Evolutionary conservation across 2,888 invertebrate species (phyloP), one percentile per base, ranked within the genome.

Genomic region (Drosophila picticornis): DNA sequence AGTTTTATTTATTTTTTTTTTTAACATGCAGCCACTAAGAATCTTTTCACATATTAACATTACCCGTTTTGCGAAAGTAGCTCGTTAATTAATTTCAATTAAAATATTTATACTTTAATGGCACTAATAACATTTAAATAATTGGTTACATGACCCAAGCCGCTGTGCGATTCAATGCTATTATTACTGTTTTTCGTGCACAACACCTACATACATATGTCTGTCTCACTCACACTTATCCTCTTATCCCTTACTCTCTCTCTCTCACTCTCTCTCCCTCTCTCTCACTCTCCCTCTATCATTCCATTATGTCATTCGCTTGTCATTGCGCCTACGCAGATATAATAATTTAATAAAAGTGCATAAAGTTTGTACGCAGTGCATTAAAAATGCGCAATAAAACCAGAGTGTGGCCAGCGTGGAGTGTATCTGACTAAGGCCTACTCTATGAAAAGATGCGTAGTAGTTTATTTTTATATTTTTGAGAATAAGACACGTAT

Each of bases 1-100:
- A 31, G 4, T 22, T n/a, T 9, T 38, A 9, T 25, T 27, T 11
- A 48, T 55, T 36, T 51, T 40, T 40, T 50, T 51, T 52, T 57
- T n/a, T 27, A 61, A 25, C 48, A 25, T 58, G 67, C 52, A 60
- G 43, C 57, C 55, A 59, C 46, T 71, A 46, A 46, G 22, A 61
- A 38, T 32, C 27, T 67, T 60, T 66, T 61, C 32, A 56, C 61
- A 48, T 67, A 65, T 78, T 67, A 61, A 66, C 62, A 78, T 78
- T 74, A 64, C 70, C 36, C 34, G 55, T 51, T 67, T 73, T 62
- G 43, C 63, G 58, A 57, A 67, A 50, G 38, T 60, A 67, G 63
- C 71, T 68, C 69, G 68, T 81, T 87, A 87, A 89, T 86, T 80
- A 75, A 84, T 89, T 82, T 80, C 75, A 87, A 84, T 86, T 84